Evolutionary conservation across 2,888 invertebrate genomes (phyloP), one percentile per base, ranked within the genome.

Genomic region (Brenthis hecate): DNA sequence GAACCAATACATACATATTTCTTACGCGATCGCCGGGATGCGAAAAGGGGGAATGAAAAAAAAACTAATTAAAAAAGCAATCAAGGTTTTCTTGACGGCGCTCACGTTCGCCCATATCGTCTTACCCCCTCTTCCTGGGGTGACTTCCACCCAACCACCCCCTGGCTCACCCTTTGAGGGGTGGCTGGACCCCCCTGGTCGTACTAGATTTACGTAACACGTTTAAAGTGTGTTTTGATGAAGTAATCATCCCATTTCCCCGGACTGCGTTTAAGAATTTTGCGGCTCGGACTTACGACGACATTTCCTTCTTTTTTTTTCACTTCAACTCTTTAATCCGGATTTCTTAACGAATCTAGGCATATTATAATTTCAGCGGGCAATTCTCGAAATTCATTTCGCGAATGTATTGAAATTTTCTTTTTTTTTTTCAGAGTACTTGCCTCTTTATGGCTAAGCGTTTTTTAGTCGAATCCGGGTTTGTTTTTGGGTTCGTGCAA

Each of bases 171-270:
- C 89, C 87, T 87, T 88, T 85, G 76, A 77, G 82, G 86, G 85
- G 86, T 79, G 84, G 81, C 73, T 76, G 78, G 82, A 85, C 60
- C 60, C 60, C 28, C 60, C 60, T 13, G 50, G 84, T 82, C 87
- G 91, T 89, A 92, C 91, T 92, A 91, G 92, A 92, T 92, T 92
- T 92, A 92, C 91, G 92, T 92, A 92, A 92, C 92, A 90, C 92
- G 91, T 90, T 92, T 92, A 92, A 92, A 92, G 92, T 92, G 92
- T 92, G 92, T 92, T 92, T 92, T 92, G 92, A 92, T 92, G 92
- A 92, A 92, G 92, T 92, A 92, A 92, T 92, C 92, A 92, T 91
- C 90, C 89, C 87, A 90, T 92, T 91, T 89, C 91, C 91, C 87
- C 81, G 90, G 86, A 89, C 91, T 90, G 83, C 92, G 91, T 86